These are phyloP conservation scores for Pollenia labialis DNA, from an alignment of 2,888 invertebrate genomes.

Conservation along the genomic window DNA sequence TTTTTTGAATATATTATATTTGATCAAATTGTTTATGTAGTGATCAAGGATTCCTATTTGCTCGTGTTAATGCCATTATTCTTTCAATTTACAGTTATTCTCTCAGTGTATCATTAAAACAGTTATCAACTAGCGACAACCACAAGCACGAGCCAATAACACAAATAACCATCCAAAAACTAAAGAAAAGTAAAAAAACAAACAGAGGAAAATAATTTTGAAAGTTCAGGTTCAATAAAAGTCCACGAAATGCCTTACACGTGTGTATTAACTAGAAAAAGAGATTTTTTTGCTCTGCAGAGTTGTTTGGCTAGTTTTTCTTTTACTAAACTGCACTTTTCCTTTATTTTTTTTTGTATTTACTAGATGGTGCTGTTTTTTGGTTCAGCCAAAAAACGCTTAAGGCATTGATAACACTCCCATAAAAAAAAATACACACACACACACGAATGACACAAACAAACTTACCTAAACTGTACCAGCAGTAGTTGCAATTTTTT, in stretches of 20 bases:
- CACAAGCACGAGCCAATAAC: slow-evolving; percentile 68
- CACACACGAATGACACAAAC: not conserved
- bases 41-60: too few species aligned
- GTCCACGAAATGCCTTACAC: slow-evolving; percentile 70
- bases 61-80: too few species aligned
- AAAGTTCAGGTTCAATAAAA: slow-evolving; percentile 74
- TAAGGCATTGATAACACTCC: slow-evolving; percentile 48
- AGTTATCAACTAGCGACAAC: slow-evolving; percentile 52
- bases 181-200: slow-evolving; percentile 34
- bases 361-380: not conserved
- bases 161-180: slow-evolving; percentile 62
- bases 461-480: not conserved
- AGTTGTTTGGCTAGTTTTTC: slow-evolving; percentile 53
- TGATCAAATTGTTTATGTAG: too few species aligned
- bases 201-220: slow-evolving; percentile 43
- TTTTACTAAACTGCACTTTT: slow-evolving; percentile 48
- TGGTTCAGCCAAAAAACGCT: slow-evolving; percentile 23
- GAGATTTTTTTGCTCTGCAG: slow-evolving; percentile 25
- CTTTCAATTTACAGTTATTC: not conserved
- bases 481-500: not conserved
- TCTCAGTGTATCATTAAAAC: slow-evolving; percentile 27
- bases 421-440: slow-evolving; percentile 11
- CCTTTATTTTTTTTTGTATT: slow-evolving; percentile 23
- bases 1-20: too few species aligned
- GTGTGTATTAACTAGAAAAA: slow-evolving; percentile 68